Percentiles rank a stretch among this genome's conserved stretches.
phyloP scores from a whole-genome alignment of 2,113 vertebrate genomes.

The Ceyx margarethae region DNA sequence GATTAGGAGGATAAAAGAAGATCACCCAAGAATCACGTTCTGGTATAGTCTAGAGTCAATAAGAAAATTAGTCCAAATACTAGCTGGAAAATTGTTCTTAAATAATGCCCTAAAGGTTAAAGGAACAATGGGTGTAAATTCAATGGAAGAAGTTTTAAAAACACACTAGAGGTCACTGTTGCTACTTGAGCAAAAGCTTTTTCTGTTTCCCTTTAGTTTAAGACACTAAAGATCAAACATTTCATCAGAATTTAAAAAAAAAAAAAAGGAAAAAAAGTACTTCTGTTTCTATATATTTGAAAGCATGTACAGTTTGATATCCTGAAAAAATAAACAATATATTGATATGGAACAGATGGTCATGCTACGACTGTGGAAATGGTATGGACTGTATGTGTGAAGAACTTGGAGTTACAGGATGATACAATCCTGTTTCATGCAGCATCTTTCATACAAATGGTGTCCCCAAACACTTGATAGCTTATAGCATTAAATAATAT shows the following conservation, averaged over 20 bases:
- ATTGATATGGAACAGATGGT: neutral
- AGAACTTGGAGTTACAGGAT: neutral
- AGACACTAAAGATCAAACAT: conserved; percentile 48
- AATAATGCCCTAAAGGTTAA: conserved; percentile 75
- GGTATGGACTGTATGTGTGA: neutral
- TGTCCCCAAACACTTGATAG: conserved; percentile 44
- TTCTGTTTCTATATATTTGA: conserved; percentile 50
- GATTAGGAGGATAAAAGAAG: conserved; percentile 71
- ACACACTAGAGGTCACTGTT: conserved; percentile 85
- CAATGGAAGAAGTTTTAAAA: conserved; percentile 63
- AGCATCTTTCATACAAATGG: conserved; percentile 35
- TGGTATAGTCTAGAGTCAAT: conserved; percentile 62
- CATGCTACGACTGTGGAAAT: neutral
- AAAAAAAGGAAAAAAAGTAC: neutral
- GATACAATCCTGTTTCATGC: conserved; percentile 1
- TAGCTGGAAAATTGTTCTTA: conserved; percentile 66
- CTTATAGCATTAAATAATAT: conserved; percentile 61
- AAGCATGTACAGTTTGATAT: conserved; percentile 39
- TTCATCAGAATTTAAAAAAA: neutral
- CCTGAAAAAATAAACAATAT: conserved; percentile 43
- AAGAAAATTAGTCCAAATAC: conserved; percentile 73
- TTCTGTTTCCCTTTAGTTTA: conserved; percentile 4
- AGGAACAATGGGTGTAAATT: conserved; percentile 59
- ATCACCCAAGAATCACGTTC: conserved; percentile 60
- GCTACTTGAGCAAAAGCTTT: conserved; percentile 71